phyloP scores from a whole-genome alignment of 2,113 vertebrate species.

The Todiramphus chloris region DNA sequence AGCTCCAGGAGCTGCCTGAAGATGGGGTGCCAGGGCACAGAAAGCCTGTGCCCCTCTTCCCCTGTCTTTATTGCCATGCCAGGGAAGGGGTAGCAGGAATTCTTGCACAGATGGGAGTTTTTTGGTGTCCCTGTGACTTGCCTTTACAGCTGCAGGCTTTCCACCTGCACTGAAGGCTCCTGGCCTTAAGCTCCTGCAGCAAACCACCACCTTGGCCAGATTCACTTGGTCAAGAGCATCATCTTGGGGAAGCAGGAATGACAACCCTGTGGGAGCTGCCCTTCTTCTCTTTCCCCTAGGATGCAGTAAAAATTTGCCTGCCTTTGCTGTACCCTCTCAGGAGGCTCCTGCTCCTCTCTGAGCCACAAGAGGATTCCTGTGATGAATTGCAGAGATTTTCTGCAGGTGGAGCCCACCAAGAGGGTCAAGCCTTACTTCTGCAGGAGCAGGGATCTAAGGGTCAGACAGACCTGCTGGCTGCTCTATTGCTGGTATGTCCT shows the following conservation, averaged over 20 bases:
- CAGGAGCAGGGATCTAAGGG: neutral
- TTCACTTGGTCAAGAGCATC: neutral
- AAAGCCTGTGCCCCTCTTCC: neutral
- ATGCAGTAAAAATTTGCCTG: neutral
- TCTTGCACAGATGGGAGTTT: neutral
- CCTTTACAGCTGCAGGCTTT: neutral
- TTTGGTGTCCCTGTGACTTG: neutral
- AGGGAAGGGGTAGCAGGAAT: neutral
- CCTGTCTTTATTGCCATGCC: neutral
- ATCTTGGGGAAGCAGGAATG: neutral
- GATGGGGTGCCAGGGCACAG: neutral
- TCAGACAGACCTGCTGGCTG: neutral
- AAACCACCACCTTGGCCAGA: neutral
- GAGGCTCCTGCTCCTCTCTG: neutral
- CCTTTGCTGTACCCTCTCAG: neutral
- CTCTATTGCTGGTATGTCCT: neutral
- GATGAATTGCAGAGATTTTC: neutral
- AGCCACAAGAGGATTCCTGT: neutral
- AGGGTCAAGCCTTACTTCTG: neutral
- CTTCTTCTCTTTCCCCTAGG: neutral
- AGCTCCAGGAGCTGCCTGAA: neutral
- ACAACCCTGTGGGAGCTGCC: neutral
- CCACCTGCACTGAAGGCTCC: accelerated
- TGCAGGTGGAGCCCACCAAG: neutral
- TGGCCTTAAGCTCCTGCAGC: neutral